Evolutionary conservation across 2,888 invertebrate genomes (phyloP), one percentile per base, ranked within the genome.

Genomic region (Conistra vaccinii): DNA sequence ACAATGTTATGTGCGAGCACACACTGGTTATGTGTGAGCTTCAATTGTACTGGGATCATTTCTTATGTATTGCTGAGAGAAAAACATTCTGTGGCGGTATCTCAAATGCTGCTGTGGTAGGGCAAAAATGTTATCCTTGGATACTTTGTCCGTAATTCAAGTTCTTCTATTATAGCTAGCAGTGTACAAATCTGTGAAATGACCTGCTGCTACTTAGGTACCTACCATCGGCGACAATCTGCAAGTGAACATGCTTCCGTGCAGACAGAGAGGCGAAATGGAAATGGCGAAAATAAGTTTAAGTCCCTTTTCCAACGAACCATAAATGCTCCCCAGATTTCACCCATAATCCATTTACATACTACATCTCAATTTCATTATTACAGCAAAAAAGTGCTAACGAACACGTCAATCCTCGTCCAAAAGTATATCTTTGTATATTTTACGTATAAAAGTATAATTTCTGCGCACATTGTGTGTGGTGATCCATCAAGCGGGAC

Each of bases 401-500:
- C 89, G 88, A 91, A 90, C 88, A 86, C 85, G 90, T 90, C 91
- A 91, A 90, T 90, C 88, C 74, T 72, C 62, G 77, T 84, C 78
- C 35, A 79, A 79, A 77, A 65, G 26, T 58, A 81, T 57, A 79
- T 77, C 62, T 80, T 73, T 81, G 66, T 75, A 69, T 61, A 85
- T 85, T 76, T 71, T 58, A 62, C 55, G 63, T 60, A 75, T 75
- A 81, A 74, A 73, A 72, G 80, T 78, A 85, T 85, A 82, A 82
- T 85, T 83, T 82, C 69, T 69, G 81, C 82, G 73, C 86, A 85
- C 87, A 84, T 83, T 86, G 78, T 86, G 89, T 84, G 87, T 82
- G 76, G 89, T 88, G 90, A 91, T 91, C 92, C 84, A 91, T 91
- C 91, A 91, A 32, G 39, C 39, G 55, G 61, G 87, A 90, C 91